Conservation (phyloP, 2,888 invertebrate genomes). For the Cosmia pyralina region DNA sequence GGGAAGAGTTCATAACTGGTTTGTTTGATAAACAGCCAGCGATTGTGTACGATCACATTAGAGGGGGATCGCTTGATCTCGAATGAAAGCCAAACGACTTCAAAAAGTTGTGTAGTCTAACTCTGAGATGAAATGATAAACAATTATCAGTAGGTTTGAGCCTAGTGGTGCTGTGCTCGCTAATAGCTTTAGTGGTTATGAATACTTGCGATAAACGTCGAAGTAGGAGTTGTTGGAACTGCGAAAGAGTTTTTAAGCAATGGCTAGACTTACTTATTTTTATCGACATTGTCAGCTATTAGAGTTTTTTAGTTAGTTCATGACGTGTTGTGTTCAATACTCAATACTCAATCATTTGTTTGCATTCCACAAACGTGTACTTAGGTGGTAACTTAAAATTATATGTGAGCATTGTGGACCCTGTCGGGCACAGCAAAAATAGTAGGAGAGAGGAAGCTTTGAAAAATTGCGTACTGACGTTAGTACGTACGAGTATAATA, state of each 20-base stretch:
- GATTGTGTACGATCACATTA: constrained; percentile 50
- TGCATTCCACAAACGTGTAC: too few relatives aligned
- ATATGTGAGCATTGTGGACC: too few relatives aligned
- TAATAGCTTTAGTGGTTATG: constrained; percentile 38
- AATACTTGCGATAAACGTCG: constrained; percentile 22
- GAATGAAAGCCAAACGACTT: constrained; percentile 34
- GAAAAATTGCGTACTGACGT: too few relatives aligned
- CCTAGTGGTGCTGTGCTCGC: constrained; percentile 23
- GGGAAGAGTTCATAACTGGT: constrained; percentile 78
- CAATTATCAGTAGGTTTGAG: constrained; percentile 37
- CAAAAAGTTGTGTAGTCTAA: constrained; percentile 57
- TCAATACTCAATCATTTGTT: too few relatives aligned
- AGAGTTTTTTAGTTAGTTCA: too few relatives aligned
- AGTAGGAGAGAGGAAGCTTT: too few relatives aligned
- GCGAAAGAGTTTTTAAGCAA: neutral
- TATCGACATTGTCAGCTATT: too few relatives aligned
- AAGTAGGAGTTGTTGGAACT: constrained; percentile 1
- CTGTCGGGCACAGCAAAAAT: too few relatives aligned
- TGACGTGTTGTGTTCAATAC: too few relatives aligned
- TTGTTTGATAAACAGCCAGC: constrained; percentile 74
- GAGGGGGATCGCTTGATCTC: constrained; percentile 48
- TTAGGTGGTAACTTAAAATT: too few relatives aligned
- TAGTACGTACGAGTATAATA: too few relatives aligned
- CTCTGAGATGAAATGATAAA: constrained; percentile 39
- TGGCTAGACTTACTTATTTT: neutral